Conservation (phyloP, 2,797 vertebrate species). For the Eulemur albifrons region DNA sequence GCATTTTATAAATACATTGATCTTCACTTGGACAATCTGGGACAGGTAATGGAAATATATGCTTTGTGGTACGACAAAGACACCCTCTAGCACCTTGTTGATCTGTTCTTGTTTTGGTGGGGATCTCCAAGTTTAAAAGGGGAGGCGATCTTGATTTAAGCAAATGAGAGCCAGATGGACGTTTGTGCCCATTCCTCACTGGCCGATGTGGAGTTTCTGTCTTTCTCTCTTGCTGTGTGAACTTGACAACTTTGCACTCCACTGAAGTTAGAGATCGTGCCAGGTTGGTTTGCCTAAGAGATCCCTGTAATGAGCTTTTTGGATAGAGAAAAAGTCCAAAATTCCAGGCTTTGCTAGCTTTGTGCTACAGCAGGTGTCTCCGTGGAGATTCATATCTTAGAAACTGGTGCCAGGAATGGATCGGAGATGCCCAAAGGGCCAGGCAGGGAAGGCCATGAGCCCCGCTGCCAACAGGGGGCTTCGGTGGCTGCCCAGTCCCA, state of each 20-base stretch:
- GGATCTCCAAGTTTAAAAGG: background rate
- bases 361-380: background rate
- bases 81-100: conserved; percentile 1
- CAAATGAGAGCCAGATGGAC: background rate
- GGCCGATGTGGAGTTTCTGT: background rate
- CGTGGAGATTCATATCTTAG: background rate
- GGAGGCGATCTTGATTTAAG: background rate
- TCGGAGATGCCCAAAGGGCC: background rate
- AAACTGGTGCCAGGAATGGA: background rate
- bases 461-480: background rate
- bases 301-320: conserved; percentile 17
- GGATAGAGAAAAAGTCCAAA: background rate
- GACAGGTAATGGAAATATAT: conserved; percentile 77
- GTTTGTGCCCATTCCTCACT: too few relatives aligned
- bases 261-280: conserved; percentile 33
- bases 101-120: conserved; percentile 55
- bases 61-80: conserved; percentile 68
- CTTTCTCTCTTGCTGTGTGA: background rate
- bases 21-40: conserved; percentile 83
- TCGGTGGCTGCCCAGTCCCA: rapidly evolving
- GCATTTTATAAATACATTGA: conserved; percentile 83
- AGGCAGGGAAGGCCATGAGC: background rate
- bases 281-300: conserved; percentile 40
- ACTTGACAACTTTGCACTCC: conserved; percentile 19
- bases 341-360: background rate